Percentiles rank a stretch among this genome's conserved stretches.
Evolutionary conservation across 2,888 invertebrate genomes (phyloP).

Genomic region (Crossocerus cetratus): DNA sequence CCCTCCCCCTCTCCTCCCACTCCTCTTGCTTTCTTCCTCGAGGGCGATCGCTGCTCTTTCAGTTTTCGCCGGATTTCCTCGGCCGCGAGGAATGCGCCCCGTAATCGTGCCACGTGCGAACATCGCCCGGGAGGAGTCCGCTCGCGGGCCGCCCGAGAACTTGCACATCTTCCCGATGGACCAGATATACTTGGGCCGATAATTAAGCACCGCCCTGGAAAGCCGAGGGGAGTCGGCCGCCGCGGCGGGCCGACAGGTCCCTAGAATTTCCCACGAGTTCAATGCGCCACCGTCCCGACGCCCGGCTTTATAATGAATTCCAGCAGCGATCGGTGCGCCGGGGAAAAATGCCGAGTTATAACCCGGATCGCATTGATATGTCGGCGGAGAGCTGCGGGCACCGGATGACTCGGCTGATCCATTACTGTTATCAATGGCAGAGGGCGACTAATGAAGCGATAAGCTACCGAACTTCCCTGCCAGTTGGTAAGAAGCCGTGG

Average conservation of each 20-base stretch:
- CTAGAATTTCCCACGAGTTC: slow-evolving; percentile 10
- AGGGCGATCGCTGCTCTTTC: not conserved
- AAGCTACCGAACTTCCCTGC: slow-evolving; percentile 46
- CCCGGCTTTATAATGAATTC: too few species aligned
- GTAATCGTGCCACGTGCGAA: slow-evolving; percentile 31
- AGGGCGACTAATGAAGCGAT: slow-evolving; percentile 39
- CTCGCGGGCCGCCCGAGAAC: not conserved
- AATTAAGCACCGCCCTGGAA: slow-evolving; percentile 36
- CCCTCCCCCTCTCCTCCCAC: slow-evolving; percentile 34
- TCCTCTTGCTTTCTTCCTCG: slow-evolving; percentile 35
- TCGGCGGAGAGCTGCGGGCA: too few species aligned
- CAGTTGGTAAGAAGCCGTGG: slow-evolving; percentile 24
- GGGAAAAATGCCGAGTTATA: too few species aligned
- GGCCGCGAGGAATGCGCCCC: slow-evolving; percentile 29
- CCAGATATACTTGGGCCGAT: slow-evolving; percentile 36
- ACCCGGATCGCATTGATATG: too few species aligned
- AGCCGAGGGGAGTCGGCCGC: slow-evolving; percentile 1
- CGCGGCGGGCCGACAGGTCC: not conserved
- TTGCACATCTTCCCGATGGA: slow-evolving; percentile 17
- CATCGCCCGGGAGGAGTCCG: slow-evolving; percentile 9
- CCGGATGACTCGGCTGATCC: too few species aligned
- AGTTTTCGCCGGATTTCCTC: slow-evolving; percentile 41
- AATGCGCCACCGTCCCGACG: not conserved
- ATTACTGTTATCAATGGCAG: too few species aligned
- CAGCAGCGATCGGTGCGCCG: too few species aligned